These are phyloP conservation scores for Oreocharis arfaki DNA, from an alignment of 2,113 vertebrate species.

Conservation along the genomic window DNA sequence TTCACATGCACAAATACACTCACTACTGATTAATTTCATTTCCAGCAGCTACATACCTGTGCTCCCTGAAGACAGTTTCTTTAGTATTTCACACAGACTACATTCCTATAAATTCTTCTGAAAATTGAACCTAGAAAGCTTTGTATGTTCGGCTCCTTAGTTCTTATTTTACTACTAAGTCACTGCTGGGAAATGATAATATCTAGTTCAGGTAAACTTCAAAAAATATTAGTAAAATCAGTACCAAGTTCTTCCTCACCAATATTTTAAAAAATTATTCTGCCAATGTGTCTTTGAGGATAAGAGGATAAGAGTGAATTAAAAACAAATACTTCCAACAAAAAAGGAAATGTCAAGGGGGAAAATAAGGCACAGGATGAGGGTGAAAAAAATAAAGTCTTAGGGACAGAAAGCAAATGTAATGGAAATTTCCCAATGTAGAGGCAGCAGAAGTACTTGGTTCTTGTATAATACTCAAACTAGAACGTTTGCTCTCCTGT, in stretches of 20 bases:
- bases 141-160: neutral
- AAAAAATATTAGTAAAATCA: neutral
- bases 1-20: neutral
- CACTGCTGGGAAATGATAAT: neutral
- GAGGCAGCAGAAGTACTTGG: neutral
- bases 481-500: neutral
- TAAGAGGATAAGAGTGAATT: neutral
- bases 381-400: neutral
- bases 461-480: neutral
- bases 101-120: neutral
- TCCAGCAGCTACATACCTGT: neutral
- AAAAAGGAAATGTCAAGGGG: neutral
- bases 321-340: neutral
- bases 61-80: neutral
- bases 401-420: neutral
- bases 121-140: neutral
- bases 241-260: neutral
- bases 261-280: neutral
- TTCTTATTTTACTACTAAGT: neutral
- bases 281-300: neutral
- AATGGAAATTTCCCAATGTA: neutral
- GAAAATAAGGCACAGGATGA: neutral
- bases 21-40: neutral
- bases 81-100: neutral
- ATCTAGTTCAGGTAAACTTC: neutral